These are phyloP conservation scores for Lasioglossum albipes DNA, from an alignment of 1,140 invertebrate genomes.

Conservation along the genomic window DNA sequence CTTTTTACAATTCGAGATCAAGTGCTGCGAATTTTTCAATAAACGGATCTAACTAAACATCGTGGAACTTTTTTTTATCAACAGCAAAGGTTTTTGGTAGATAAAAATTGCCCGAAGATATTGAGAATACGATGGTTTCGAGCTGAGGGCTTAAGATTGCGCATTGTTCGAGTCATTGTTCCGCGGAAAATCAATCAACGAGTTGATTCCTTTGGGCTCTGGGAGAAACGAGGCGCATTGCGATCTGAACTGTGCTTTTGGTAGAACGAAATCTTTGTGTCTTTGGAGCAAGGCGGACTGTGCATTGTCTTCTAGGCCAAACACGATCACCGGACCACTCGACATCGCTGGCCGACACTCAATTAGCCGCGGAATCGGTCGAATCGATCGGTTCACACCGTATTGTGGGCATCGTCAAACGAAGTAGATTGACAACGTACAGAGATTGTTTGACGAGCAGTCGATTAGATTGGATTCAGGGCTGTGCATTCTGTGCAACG, in stretches of 20 bases:
- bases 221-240: too few species aligned
- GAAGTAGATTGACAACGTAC: conserved; percentile 53
- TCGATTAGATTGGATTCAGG: conserved; percentile 54
- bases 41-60: too few species aligned
- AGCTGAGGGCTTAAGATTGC: too few species aligned
- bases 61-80: too few species aligned
- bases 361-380: conserved; percentile 27
- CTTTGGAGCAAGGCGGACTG: background rate
- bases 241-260: background rate
- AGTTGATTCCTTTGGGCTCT: too few species aligned
- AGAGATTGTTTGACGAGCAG: conserved; percentile 56
- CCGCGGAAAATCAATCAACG: too few species aligned
- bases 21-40: too few species aligned
- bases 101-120: too few species aligned
- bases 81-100: too few species aligned
- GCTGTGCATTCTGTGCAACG: conserved; percentile 7
- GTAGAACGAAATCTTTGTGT: background rate
- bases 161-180: too few species aligned
- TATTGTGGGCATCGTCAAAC: conserved; percentile 44
- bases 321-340: conserved; percentile 13
- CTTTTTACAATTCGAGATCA: too few species aligned
- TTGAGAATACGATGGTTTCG: too few species aligned
- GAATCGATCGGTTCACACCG: conserved; percentile 51
- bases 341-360: conserved; percentile 1
- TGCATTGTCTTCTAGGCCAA: conserved; percentile 28